Percentiles rank a stretch among this genome's conserved stretches.
Evolutionary conservation across 2,888 invertebrate genomes (phyloP).

Genomic region (Thumatha senex): DNA sequence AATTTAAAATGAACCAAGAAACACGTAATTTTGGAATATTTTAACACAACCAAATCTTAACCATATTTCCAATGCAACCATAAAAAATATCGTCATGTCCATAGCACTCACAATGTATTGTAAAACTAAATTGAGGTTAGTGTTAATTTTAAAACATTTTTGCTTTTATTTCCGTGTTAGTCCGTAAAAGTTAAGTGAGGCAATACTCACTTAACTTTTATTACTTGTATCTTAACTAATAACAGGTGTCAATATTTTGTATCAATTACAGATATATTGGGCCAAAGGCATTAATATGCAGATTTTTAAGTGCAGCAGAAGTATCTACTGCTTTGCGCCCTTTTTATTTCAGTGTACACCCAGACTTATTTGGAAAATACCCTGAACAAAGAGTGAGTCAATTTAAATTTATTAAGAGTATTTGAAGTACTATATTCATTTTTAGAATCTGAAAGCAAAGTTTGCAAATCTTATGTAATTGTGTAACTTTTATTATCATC

Average conservation of each 20-base stretch:
- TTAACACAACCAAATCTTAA: constrained; percentile 39
- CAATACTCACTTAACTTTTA: too few species aligned
- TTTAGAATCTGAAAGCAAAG: background rate
- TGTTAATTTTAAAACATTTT: background rate
- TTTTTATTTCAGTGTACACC: constrained; percentile 97
- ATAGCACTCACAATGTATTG: constrained; percentile 62
- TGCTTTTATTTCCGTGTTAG: background rate
- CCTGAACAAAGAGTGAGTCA: constrained; percentile 91
- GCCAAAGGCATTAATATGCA: constrained; percentile 51
- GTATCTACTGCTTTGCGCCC: constrained; percentile 95
- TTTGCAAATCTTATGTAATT: background rate
- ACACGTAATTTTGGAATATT: constrained; percentile 7
- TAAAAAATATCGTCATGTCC: constrained; percentile 7
- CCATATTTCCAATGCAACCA: constrained; percentile 12
- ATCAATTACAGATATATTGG: constrained; percentile 46
- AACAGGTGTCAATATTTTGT: background rate
- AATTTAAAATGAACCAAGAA: constrained; percentile 24
- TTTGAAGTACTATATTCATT: background rate
- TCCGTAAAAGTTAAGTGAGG: too few species aligned
- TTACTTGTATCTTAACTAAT: too few species aligned
- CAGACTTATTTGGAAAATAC: constrained; percentile 96
- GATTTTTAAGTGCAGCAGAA: constrained; percentile 89
- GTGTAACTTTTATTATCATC: too few species aligned
- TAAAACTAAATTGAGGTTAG: constrained; percentile 68
- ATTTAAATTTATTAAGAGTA: background rate